phyloP scores from a whole-genome alignment of 2,797 vertebrate species.

The Phyllotis vaccarum region DNA sequence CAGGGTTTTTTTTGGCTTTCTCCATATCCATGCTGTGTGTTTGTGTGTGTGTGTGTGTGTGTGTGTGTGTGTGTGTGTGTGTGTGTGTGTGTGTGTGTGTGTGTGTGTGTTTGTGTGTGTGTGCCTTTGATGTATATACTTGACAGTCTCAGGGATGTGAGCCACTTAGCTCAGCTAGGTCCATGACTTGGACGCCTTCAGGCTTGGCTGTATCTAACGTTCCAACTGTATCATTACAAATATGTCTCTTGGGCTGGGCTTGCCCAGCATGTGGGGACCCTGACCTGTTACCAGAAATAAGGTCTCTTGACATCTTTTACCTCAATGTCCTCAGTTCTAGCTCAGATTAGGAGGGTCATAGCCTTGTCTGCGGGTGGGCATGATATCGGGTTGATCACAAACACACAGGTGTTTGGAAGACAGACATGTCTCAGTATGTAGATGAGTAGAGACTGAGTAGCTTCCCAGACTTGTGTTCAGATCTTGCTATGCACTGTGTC shows the following conservation, averaged over 20 bases:
- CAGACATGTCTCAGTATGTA: not conserved
- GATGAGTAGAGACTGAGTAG: not conserved
- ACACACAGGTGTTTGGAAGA: not conserved
- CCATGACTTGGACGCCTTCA: not conserved
- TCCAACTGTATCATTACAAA: not conserved
- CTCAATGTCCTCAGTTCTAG: not conserved
- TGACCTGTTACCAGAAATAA: not conserved
- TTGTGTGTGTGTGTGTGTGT: not conserved
- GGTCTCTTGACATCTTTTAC: not conserved
- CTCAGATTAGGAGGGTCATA: not conserved
- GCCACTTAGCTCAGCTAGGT: not conserved
- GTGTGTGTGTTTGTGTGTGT: not conserved
- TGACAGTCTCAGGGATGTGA: not conserved
- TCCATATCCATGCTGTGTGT: not conserved
- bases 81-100: fast-evolving
- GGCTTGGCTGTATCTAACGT: not conserved
- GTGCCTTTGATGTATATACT: not conserved
- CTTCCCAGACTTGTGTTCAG: not conserved
- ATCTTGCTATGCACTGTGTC: not conserved
- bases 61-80: fast-evolving
- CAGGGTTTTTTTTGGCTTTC: not conserved
- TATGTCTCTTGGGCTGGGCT: not conserved
- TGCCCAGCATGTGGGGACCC: not conserved
- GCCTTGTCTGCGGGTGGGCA: not conserved
- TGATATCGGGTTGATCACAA: not conserved